These are phyloP conservation scores for Drosophila lutescens DNA, from an alignment of 2,888 invertebrate genomes.

Conservation along the genomic window DNA sequence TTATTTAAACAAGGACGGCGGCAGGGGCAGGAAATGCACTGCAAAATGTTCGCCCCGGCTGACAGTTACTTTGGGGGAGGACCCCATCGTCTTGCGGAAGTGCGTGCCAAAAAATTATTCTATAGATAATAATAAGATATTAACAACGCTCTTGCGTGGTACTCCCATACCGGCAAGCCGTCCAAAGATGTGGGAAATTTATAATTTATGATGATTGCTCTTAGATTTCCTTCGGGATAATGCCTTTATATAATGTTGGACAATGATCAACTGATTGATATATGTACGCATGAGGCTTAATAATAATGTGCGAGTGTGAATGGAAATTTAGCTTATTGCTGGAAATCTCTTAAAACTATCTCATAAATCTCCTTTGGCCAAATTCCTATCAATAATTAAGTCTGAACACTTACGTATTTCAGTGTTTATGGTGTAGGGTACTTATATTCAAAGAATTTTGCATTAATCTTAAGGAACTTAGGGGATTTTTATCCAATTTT, in stretches of 20 bases:
- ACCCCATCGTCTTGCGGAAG: constrained; percentile 47
- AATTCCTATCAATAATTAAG: too few species aligned
- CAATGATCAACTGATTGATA: constrained; percentile 14
- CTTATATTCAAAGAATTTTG: too few species aligned
- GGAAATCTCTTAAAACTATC: neutral
- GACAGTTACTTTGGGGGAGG: constrained; percentile 46
- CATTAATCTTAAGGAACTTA: too few species aligned
- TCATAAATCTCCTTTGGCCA: neutral
- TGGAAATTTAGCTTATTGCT: neutral
- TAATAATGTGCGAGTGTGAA: neutral
- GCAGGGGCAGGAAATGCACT: constrained; percentile 56
- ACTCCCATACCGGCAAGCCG: constrained; percentile 29
- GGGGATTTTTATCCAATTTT: too few species aligned
- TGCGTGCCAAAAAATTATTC: constrained; percentile 58
- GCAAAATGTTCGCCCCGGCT: constrained; percentile 51
- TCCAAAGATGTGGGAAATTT: constrained; percentile 56
- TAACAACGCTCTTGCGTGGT: constrained; percentile 52
- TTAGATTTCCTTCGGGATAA: constrained; percentile 22
- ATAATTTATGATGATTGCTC: constrained; percentile 65
- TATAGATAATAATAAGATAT: constrained; percentile 69
- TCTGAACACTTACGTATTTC: too few species aligned
- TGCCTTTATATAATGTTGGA: neutral
- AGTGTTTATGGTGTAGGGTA: too few species aligned
- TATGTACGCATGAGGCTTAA: neutral
- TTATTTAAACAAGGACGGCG: constrained; percentile 58